Percentiles rank a stretch among this genome's conserved stretches.
Evolutionary conservation across 2,888 invertebrate genomes (phyloP).

Genomic region (Lymantria dispar): DNA sequence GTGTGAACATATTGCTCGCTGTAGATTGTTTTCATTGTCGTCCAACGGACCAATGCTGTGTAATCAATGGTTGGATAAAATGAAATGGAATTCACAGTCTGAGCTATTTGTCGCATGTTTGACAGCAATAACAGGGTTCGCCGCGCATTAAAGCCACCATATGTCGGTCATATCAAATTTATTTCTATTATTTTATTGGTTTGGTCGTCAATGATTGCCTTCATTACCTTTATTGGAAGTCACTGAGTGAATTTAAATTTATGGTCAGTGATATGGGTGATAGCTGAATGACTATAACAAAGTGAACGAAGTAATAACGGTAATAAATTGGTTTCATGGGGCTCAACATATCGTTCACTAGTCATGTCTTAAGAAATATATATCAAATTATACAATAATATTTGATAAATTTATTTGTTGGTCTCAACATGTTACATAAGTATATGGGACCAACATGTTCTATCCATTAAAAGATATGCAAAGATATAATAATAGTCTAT

Average conservation of each 20-base stretch:
- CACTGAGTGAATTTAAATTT: conserved; percentile 79
- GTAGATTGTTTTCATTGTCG: conserved; percentile 76
- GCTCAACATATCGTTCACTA: conserved; percentile 42
- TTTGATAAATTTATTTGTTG: too few species aligned
- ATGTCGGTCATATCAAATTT: conserved; percentile 83
- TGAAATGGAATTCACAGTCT: conserved; percentile 67
- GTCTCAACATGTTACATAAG: too few species aligned
- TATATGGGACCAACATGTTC: too few species aligned
- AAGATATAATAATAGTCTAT: too few species aligned
- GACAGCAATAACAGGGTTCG: conserved; percentile 81
- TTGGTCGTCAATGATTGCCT: conserved; percentile 73
- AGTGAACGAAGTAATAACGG: conserved; percentile 74
- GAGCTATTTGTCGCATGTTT: conserved; percentile 81
- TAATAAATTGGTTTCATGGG: conserved; percentile 69
- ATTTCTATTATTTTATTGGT: conserved; percentile 82
- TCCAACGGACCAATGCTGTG: conserved; percentile 75
- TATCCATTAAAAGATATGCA: too few species aligned
- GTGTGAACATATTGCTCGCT: conserved; percentile 77
- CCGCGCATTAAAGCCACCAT: conserved; percentile 76
- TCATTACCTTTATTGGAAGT: conserved; percentile 81
- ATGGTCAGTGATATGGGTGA: conserved; percentile 73
- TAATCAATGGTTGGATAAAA: conserved; percentile 77
- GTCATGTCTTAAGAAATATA: conserved; percentile 20
- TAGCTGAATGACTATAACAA: conserved; percentile 75
- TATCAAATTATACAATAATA: too few species aligned